Conservation (phyloP, 1,140 invertebrate genomes). For the Ips nitidus region DNA sequence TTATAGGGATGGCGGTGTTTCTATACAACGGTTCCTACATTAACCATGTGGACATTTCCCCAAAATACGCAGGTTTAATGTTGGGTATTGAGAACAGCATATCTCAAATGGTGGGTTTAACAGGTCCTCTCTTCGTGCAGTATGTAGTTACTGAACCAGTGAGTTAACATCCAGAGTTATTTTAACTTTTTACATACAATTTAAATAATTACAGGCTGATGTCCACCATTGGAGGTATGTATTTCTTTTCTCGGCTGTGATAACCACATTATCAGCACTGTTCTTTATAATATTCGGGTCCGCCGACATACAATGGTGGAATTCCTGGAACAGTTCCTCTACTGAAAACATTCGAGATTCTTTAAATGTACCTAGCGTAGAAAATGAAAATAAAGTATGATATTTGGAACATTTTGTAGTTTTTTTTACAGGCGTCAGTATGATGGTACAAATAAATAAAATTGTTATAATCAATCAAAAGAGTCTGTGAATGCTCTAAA, state of each 20-base stretch:
- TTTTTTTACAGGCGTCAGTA: too few relatives aligned
- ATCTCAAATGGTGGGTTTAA: constrained; percentile 22
- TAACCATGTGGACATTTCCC: constrained; percentile 32
- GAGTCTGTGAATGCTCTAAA: too few relatives aligned
- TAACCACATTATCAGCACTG: constrained; percentile 9
- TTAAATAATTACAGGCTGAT: constrained; percentile 18
- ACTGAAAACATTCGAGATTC: constrained; percentile 13
- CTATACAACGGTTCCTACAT: constrained; percentile 25
- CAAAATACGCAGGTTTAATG: constrained; percentile 29
- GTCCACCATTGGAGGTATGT: constrained; percentile 25
- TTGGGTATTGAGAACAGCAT: constrained; percentile 31
- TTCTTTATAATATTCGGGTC: constrained; percentile 33
- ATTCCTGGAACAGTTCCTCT: constrained; percentile 18
- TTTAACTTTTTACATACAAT: background rate
- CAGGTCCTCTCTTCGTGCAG: constrained; percentile 30
- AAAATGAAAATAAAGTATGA: too few relatives aligned
- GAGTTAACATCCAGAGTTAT: constrained; percentile 12
- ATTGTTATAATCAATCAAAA: too few relatives aligned
- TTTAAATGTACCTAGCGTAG: background rate
- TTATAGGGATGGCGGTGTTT: constrained; percentile 20
- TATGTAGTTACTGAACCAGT: constrained; percentile 31
- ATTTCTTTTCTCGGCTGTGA: constrained; percentile 17
- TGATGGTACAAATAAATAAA: too few relatives aligned
- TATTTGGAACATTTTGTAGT: too few relatives aligned
- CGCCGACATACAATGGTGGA: constrained; percentile 35